phyloP scores from a whole-genome alignment of 2,113 vertebrate species.

The Nannobrachium achirus region DNA sequence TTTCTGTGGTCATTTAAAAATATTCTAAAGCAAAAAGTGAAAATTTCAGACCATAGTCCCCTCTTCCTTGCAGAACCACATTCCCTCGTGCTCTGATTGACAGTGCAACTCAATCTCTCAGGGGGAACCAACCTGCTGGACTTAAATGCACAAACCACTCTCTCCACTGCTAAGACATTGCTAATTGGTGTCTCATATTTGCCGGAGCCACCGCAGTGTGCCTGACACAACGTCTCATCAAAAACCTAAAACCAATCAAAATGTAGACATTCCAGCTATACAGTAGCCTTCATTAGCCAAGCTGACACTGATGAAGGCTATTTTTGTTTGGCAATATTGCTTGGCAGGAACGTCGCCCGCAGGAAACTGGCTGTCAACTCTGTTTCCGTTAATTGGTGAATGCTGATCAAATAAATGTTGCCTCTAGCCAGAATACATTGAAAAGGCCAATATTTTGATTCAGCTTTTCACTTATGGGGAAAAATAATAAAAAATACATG shows the following conservation, averaged over 20 bases:
- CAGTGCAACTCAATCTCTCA: slow-evolving; percentile 44
- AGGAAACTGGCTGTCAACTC: slow-evolving; percentile 44
- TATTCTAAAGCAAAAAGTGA: slow-evolving; percentile 16
- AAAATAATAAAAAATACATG: too few species aligned
- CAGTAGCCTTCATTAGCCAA: slow-evolving; percentile 55
- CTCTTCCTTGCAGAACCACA: slow-evolving; percentile 32
- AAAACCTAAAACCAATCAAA: slow-evolving; percentile 55
- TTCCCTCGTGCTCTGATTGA: slow-evolving; percentile 53
- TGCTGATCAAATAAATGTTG: slow-evolving; percentile 33
- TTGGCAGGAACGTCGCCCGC: slow-evolving; percentile 12
- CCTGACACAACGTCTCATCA: slow-evolving; percentile 39
- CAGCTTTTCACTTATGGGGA: slow-evolving; percentile 4
- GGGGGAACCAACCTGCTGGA: slow-evolving; percentile 22
- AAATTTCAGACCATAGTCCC: slow-evolving; percentile 42
- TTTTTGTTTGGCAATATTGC: slow-evolving; percentile 42
- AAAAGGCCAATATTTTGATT: slow-evolving; percentile 45
- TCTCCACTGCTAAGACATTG: slow-evolving; percentile 23
- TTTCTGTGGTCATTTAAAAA: not conserved
- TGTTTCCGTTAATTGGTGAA: slow-evolving; percentile 47
- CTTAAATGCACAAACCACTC: slow-evolving; percentile 17
- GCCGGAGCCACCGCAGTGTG: slow-evolving; percentile 30
- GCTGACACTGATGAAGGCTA: slow-evolving; percentile 41
- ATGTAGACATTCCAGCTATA: slow-evolving; percentile 17
- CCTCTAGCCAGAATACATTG: slow-evolving; percentile 24
- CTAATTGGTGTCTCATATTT: slow-evolving; percentile 62